phyloP scores from a whole-genome alignment of 2,888 invertebrate genomes.

The Aproaerema taeniolella region DNA sequence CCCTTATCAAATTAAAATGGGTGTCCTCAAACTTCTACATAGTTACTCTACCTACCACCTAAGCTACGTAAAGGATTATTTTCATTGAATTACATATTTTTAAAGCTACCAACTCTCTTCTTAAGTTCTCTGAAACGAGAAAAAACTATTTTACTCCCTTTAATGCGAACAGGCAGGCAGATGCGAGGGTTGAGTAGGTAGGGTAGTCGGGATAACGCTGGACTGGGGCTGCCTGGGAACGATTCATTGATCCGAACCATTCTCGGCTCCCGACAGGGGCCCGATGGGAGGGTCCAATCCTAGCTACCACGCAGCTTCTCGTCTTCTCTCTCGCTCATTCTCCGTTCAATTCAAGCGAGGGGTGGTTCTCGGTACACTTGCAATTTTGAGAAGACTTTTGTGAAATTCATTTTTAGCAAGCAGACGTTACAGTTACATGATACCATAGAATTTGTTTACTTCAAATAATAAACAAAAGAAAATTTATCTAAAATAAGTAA shows the following conservation, averaged over 20 bases:
- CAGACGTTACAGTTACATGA: too few relatives aligned
- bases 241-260: conserved; percentile 74
- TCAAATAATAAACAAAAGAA: too few relatives aligned
- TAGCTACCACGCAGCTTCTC: conserved; percentile 30
- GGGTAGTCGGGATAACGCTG: conserved; percentile 45
- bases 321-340: conserved; percentile 32
- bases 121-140: too few relatives aligned
- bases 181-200: conserved; percentile 1
- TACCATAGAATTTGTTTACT: too few relatives aligned
- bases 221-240: conserved; percentile 53
- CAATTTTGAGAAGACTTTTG: not conserved
- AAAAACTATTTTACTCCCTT: conserved; percentile 3
- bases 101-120: too few relatives aligned
- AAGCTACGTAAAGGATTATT: too few relatives aligned
- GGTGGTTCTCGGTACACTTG: not conserved
- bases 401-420: not conserved
- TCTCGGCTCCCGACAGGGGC: conserved; percentile 64
- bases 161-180: not conserved
- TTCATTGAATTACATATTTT: too few relatives aligned
- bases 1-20: too few relatives aligned
- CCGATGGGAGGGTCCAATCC: conserved; percentile 33
- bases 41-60: too few relatives aligned
- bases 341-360: conserved; percentile 14
- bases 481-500: too few relatives aligned
- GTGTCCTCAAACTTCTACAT: too few relatives aligned